Base-by-base conservation (phyloP, 1,140 invertebrate species). In the Elymnias hypermnestra region DNA sequence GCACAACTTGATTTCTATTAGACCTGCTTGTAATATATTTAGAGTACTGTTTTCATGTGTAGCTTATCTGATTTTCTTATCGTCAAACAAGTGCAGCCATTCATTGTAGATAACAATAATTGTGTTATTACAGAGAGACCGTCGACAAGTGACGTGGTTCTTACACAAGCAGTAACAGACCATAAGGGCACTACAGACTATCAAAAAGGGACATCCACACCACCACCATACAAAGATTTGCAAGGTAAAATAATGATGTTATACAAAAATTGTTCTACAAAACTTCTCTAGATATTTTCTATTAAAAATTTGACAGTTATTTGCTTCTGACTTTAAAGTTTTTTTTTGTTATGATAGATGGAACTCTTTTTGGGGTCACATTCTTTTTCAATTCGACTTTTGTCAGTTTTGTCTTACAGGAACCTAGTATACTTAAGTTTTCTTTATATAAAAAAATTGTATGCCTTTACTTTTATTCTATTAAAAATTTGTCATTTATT, bases 11-110 rank as follows among this genome's bases (percentile, higher is more conserved):
- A n/a, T n/a, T n/a, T n/a, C n/a, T n/a, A n/a, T n/a, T n/a, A n/a
- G n/a, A n/a, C n/a, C n/a, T n/a, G n/a, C 23, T 4, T 29, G 14
- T 44, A 37, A 31, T 39, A 35, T 43, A 49, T 52, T 51, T 53
- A 56, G 62, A 54, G 44, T 55, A 43, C 43, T 50, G 41, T 45
- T 58, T 40, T 17, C 44, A 40, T 22, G 22, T 52, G 22, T 37
- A 41, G 56, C 57, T 78, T 73, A 81, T 81, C 73, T 60, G 48
- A 36, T 47, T 35, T 35, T 52, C 65, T 81, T 78, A 78, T 83
- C 76, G 54, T 31, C 8, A 65, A 72, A 76, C 64, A 66, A 71
- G 58, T 67, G 68, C 58, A 71, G 41, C 54, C 51, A 66, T 70
- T 72, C 70, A 74, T 63, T 50, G 42, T 37, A 71, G 66, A 77